A percentile compares a stretch with the other conserved stretches of the same genome.
Conservation (phyloP, 1,140 invertebrate species). For the Macrotrachela quadricornifera region DNA sequence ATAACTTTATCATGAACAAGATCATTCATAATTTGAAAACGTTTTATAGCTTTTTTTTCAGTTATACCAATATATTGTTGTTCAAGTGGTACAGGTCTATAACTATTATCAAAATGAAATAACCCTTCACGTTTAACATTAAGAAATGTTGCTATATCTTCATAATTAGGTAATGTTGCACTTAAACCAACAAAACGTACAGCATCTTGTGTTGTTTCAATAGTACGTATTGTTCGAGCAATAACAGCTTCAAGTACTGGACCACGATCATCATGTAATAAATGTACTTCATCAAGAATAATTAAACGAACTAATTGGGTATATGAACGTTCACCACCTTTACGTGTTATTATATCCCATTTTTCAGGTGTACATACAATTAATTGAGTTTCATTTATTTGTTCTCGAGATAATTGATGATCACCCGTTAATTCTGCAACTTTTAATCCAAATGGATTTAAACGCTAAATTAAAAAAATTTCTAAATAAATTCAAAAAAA, state of each 20-base stretch:
- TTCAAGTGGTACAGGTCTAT: conserved; percentile 77
- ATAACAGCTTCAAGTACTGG: conserved; percentile 89
- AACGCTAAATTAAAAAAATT: conserved; percentile 26
- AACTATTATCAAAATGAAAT: conserved; percentile 88
- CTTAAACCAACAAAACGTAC: conserved; percentile 86
- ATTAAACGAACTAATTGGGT: conserved; percentile 80
- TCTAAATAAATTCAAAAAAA: too few relatives aligned
- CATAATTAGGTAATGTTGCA: conserved; percentile 91
- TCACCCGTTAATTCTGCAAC: conserved; percentile 96
- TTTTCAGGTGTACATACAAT: conserved; percentile 99
- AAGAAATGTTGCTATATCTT: conserved; percentile 84
- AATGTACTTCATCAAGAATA: conserved; percentile 96
- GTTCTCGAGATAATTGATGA: conserved; percentile 83
- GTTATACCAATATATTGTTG: conserved; percentile 98
- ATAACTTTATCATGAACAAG: conserved; percentile 98
- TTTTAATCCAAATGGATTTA: conserved; percentile 67
- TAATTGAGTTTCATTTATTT: conserved; percentile 84
- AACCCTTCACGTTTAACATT: conserved; percentile 63
- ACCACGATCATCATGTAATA: conserved; percentile 90
- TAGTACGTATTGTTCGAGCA: conserved; percentile 63
- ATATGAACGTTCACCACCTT: conserved; percentile 82
- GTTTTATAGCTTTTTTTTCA: conserved; percentile 91
- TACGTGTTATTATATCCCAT: conserved; percentile 94
- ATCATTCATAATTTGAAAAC: conserved; percentile 97
- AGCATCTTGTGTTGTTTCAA: conserved; percentile 84